A percentile compares a stretch with the other conserved stretches of the same genome.
phyloP scores from a whole-genome alignment of 37 sponge, comb jelly and placozoan genomes.

The Agelas oroides region DNA sequence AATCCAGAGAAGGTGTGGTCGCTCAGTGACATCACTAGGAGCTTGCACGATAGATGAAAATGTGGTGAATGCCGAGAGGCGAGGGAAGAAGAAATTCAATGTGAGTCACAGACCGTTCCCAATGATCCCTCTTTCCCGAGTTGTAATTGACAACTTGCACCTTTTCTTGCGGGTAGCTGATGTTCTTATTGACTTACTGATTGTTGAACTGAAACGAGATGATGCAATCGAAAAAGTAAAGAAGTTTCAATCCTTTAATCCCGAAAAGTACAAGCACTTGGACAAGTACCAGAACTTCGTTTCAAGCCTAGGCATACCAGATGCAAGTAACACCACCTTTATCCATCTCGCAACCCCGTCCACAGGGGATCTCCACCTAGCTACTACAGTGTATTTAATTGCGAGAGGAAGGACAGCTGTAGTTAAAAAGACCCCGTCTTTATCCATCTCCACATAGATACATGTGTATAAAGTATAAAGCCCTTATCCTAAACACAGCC shows the following conservation, averaged over 20 bases:
- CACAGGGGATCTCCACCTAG: no score
- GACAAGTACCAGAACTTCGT: background rate
- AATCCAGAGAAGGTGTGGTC: background rate
- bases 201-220: background rate
- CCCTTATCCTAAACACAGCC: no score
- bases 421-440: no score
- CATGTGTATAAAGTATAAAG: no score
- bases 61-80: background rate
- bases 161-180: constrained; percentile 18
- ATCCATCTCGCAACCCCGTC: no score
- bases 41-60: constrained; percentile 3
- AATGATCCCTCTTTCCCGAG: background rate
- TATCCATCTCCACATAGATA: no score
- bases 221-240: constrained; percentile 8
- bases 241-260: background rate
- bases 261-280: background rate
- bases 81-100: background rate
- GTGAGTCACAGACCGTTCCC: constrained; percentile 3
- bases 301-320: background rate
- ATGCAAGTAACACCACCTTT: no score
- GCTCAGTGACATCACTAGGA: background rate
- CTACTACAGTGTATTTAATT: no score
- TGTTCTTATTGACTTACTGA: constrained; percentile 13
- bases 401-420: no score
- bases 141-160: constrained; percentile 12